Base-by-base conservation (phyloP, 2,888 invertebrate genomes). In the Muschampia plurimacula region DNA sequence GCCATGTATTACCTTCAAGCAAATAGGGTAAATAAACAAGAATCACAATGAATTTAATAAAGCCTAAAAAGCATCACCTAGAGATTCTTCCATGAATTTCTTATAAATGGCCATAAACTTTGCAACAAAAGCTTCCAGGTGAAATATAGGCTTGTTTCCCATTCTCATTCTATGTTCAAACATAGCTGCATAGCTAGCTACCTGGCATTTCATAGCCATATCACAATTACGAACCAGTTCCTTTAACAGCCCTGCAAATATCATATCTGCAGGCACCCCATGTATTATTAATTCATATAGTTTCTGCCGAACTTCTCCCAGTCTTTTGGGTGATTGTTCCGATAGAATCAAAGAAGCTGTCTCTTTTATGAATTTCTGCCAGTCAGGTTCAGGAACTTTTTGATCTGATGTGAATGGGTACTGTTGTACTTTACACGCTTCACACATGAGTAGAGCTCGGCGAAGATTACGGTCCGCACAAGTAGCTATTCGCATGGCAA, bases 51-150 rank as follows among this genome's bases (percentile, higher is more conserved):
- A 55, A 55, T 49, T 13, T 28, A 22, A 28, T 32, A 13, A 39
- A 5, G 5, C 2, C 32, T 69, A 95, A 83, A 95, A 95, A 66
- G 92, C 95, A 82, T 93, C 96, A 70, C 95, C 95, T 78, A 96
- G 84, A 32, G 96, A 95, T 81, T 97, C 96, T 85, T 97, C 97
- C 86, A 98, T 95, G 86, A 97, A 98, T 81, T 97, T 96, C 84
- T 98, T 98, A 86, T 99, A 99, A 79, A 98, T 96, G 49, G 97
- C 96, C 99, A 99, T 99, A 87, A 99, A 99, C 81, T 97, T 97
- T 0, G 98, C 98, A 65, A 99, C 97, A 94, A 99, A 99, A 2
- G 99, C 99, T 91, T 99, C 99, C 69, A 99, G 94, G 88, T 99
- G 99, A 84, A 98, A 99, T 81, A 99, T 99, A 32, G 97, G 96